Base-by-base conservation (phyloP, 53 echinoderm and acorn worm genomes). In the Holothuria scabra region DNA sequence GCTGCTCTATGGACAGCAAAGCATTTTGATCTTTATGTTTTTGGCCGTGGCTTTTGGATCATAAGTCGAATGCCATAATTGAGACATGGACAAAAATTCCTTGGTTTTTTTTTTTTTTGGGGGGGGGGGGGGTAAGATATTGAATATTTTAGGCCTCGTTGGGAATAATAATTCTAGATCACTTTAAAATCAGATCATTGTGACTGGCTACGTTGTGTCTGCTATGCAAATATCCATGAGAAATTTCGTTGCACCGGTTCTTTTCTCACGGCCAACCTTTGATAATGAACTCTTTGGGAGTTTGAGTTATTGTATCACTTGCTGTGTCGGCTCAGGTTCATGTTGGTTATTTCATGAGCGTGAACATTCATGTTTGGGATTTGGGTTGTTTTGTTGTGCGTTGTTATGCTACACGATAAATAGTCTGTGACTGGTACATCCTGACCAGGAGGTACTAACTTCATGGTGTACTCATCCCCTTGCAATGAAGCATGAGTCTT, bases 41-140 rank as follows among this genome's bases (percentile, higher is more conserved):
- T 19, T 25, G 69, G 7, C 69, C 26, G 7, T 16, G 18, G 1
- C 34, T 35, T 19, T 24, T 1, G 9, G 35, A 84, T 25, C 75
- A 74, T 74, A 14, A 9, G 33, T 34, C 37, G 41, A 21, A 74
- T 74, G 37, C 37, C 75, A 18, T 38, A 38, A 9, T 69, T 69
- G 22, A 69, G 25, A 60, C 60, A 3, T 60, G 60, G 60, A 3
- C 60, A 60, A 9, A 22, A 60, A 2, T 5, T 9, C 21, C 6
- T 12, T 28, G 6, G 70, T 69, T 69, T 69, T 69, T 12, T 69
- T 8, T 3, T 6, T 69, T 20, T 12, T 12, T 34, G 4, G 70
- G 60, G 3, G 60, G 3, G 3, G 8, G 3, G 3, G 60, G 8
- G 3, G 60, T 25, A 60, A 60, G 2, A 60, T 60, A 25, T 9